A percentile compares a stretch with the other conserved stretches of the same genome.
phyloP scores from a whole-genome alignment of 2,113 vertebrate genomes.

The Rhynchomys soricoides region DNA sequence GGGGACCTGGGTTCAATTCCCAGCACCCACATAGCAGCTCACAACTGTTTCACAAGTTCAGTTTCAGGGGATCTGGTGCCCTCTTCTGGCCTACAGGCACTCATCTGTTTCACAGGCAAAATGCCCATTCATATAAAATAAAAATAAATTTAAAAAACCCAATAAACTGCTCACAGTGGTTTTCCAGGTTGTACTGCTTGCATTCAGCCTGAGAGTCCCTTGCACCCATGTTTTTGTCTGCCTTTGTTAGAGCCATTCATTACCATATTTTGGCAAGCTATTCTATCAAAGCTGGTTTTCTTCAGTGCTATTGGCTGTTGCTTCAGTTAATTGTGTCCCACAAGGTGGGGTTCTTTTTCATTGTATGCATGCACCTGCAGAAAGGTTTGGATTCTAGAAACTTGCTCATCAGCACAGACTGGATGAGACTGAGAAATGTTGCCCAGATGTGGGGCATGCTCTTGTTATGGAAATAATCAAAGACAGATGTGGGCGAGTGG shows the following conservation, averaged over 20 bases:
- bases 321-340: not conserved
- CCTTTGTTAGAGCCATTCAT: conserved; percentile 26
- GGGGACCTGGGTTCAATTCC: not conserved
- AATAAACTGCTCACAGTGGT: not conserved
- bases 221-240: conserved; percentile 29
- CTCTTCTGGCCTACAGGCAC: not conserved
- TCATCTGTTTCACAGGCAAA: not conserved
- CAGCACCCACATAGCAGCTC: not conserved
- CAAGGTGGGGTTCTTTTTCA: not conserved
- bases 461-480: not conserved
- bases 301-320: conserved; percentile 3
- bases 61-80: not conserved
- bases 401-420: not conserved
- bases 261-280: conserved; percentile 20
- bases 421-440: not conserved
- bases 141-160: not conserved
- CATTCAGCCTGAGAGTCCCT: not conserved
- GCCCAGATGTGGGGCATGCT: not conserved
- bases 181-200: not conserved
- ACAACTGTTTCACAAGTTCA: not conserved
- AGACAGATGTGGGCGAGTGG: not conserved
- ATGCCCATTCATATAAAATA: not conserved
- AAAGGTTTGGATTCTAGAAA: conserved; percentile 8
- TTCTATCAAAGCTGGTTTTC: not conserved
- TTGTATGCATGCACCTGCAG: not conserved